Conservation (phyloP, 2,888 invertebrate species). For the Tiliacea aurago region DNA sequence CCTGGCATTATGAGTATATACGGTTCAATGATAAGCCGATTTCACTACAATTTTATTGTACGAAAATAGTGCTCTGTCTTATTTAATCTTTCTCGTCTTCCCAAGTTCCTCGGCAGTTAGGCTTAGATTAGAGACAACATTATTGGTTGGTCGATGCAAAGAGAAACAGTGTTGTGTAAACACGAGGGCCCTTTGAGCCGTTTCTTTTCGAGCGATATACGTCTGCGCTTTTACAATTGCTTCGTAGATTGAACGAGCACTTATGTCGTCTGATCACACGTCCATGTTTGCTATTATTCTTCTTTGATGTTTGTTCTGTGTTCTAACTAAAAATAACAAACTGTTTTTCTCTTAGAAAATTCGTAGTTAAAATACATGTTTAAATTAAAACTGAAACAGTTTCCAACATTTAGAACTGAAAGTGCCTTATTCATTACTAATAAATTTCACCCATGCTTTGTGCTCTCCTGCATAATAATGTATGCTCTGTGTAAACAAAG, state of each 20-base stretch:
- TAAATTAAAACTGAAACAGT: constrained; percentile 24
- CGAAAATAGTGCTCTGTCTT: constrained; percentile 27
- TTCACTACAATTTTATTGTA: constrained; percentile 31
- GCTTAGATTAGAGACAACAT: constrained; percentile 58
- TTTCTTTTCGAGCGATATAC: constrained; percentile 78
- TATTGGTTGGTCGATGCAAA: constrained; percentile 55
- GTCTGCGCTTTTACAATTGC: constrained; percentile 74
- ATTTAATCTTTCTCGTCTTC: constrained; percentile 50
- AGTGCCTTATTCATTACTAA: constrained; percentile 22
- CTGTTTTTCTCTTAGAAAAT: constrained; percentile 28
- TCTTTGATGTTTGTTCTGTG: constrained; percentile 68
- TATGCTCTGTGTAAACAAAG: constrained; percentile 42
- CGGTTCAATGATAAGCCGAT: constrained; percentile 6
- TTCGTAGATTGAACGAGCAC: constrained; percentile 73
- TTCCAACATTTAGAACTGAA: constrained; percentile 9
- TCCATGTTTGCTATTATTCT: constrained; percentile 71
- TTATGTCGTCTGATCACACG: constrained; percentile 66
- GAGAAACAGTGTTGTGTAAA: constrained; percentile 70
- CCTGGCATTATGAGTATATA: constrained; percentile 10
- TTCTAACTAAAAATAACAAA: constrained; percentile 53
- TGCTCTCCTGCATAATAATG: constrained; percentile 12
- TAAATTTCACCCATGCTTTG: constrained; percentile 26
- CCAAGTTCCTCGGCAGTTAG: constrained; percentile 52
- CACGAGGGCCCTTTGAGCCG: constrained; percentile 72
- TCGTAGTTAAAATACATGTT: constrained; percentile 20